These are phyloP conservation scores for Pseudomyrmex gracilis DNA, from an alignment of 1,140 invertebrate genomes.

Conservation along the genomic window DNA sequence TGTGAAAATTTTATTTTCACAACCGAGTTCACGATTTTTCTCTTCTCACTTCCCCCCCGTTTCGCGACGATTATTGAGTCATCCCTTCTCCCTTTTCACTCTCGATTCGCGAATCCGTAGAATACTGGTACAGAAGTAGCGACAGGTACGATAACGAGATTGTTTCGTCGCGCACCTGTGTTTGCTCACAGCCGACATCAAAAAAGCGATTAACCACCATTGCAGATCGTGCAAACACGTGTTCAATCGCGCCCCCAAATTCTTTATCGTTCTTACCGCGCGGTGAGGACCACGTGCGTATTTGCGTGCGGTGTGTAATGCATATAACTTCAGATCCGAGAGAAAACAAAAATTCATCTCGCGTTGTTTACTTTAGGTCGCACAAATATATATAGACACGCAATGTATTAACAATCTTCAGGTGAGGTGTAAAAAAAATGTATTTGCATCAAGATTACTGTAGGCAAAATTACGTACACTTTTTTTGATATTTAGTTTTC, in stretches of 20 bases:
- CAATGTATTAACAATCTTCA: no score
- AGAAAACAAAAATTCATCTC: neutral
- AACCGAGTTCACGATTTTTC: constrained; percentile 17
- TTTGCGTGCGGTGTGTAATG: neutral
- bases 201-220: constrained; percentile 65
- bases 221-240: constrained; percentile 55
- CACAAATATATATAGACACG: no score
- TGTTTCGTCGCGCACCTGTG: constrained; percentile 80
- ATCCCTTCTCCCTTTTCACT: neutral
- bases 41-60: neutral
- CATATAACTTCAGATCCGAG: neutral
- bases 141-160: constrained; percentile 19
- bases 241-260: constrained; percentile 2
- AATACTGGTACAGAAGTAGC: constrained; percentile 20
- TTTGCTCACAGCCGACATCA: constrained; percentile 83
- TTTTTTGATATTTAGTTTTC: no score
- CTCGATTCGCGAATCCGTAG: constrained; percentile 45
- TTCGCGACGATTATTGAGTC: constrained; percentile 10
- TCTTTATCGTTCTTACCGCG: constrained; percentile 44
- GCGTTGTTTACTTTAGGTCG: no score
- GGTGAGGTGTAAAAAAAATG: no score
- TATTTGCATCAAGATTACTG: no score
- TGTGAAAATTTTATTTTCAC: neutral
- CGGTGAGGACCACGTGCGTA: constrained; percentile 41
- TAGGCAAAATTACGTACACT: no score